phyloP scores from a whole-genome alignment of 2,888 invertebrate genomes.

The Eilema griseolum region DNA sequence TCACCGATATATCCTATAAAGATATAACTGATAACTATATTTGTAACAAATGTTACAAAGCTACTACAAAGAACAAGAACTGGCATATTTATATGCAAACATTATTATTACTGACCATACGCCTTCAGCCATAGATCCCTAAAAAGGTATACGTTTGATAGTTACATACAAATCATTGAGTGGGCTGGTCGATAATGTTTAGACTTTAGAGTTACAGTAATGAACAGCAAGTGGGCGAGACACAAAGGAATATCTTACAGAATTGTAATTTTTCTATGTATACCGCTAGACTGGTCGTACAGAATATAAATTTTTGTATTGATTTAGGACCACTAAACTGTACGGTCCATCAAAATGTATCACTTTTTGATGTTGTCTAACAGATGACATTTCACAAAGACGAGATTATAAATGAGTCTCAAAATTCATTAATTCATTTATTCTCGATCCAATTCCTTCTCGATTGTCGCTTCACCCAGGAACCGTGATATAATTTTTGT shows the following conservation, averaged over 20 bases:
- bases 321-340: too few species aligned
- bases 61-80: slow-evolving; percentile 27
- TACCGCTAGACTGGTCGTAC: too few species aligned
- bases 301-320: too few species aligned
- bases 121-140: slow-evolving; percentile 51
- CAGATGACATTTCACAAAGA: too few species aligned
- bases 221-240: slow-evolving; percentile 59
- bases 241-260: slow-evolving; percentile 40
- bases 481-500: too few species aligned
- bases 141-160: slow-evolving; percentile 66
- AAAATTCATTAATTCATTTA: too few species aligned
- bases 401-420: too few species aligned
- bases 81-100: slow-evolving; percentile 56
- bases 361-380: too few species aligned
- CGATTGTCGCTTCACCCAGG: too few species aligned
- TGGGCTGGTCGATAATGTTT: slow-evolving; percentile 63
- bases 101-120: slow-evolving; percentile 54
- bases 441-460: too few species aligned
- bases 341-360: too few species aligned
- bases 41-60: neutral
- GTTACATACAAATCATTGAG: slow-evolving; percentile 71
- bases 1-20: neutral
- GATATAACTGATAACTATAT: neutral
- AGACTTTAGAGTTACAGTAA: too few species aligned
- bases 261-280: neutral